These are phyloP conservation scores for Dryobota labecula DNA, from an alignment of 2,888 invertebrate species.

Conservation along the genomic window DNA sequence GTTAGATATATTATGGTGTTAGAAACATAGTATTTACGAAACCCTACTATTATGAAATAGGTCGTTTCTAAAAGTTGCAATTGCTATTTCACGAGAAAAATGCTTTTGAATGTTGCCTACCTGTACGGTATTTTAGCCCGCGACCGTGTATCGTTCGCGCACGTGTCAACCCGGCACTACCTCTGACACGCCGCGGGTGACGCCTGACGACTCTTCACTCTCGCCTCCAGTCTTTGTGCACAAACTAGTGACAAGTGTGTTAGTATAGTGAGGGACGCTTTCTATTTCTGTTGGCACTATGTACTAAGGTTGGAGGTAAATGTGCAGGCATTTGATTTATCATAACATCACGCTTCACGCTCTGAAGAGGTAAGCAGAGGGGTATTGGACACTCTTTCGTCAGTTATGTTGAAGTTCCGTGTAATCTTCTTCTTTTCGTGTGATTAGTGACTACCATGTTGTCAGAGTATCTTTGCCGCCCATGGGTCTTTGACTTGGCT, in stretches of 20 bases:
- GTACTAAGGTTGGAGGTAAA: background rate
- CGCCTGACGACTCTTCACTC: conserved; percentile 34
- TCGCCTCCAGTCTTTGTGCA: conserved; percentile 21
- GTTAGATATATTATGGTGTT: no score
- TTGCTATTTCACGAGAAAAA: no score
- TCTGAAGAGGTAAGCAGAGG: background rate
- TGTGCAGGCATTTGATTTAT: background rate
- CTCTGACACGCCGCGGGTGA: conserved; percentile 5
- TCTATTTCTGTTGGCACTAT: conserved; percentile 32
- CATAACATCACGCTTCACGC: background rate
- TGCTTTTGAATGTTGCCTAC: no score
- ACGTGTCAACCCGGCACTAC: background rate
- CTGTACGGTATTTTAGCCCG: background rate
- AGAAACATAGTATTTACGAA: no score
- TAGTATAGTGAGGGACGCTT: background rate
- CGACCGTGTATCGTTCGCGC: background rate
- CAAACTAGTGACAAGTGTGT: background rate
- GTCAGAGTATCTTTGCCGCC: no score
- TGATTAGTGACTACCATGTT: no score
- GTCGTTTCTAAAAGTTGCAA: no score
- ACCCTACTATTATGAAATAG: no score
- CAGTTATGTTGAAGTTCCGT: no score
- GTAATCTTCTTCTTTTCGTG: no score
- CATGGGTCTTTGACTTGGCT: no score
- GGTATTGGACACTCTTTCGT: no score